These are phyloP conservation scores for Dorcus parallelipipedus DNA, from an alignment of 2,888 invertebrate genomes.

Conservation along the genomic window DNA sequence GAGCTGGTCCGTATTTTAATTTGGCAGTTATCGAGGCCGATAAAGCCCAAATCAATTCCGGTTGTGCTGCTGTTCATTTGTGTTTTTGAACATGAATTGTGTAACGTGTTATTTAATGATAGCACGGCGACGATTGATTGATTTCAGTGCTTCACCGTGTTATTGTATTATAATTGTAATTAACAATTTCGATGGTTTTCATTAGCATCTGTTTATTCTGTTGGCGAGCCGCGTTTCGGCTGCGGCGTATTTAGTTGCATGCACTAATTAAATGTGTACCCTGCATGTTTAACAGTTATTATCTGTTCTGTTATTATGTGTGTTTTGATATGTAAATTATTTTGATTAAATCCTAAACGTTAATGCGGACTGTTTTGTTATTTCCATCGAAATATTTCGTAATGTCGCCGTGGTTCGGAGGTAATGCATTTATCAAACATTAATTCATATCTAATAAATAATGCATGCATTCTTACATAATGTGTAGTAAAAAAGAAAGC, in stretches of 20 bases:
- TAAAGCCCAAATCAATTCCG: constrained; percentile 23
- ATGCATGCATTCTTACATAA: too few relatives aligned
- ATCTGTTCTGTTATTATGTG: constrained; percentile 4
- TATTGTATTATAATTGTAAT: constrained; percentile 26
- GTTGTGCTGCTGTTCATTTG: constrained; percentile 25
- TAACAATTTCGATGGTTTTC: constrained; percentile 27
- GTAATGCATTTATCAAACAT: too few relatives aligned
- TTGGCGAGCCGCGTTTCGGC: constrained; percentile 23
- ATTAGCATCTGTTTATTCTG: constrained; percentile 32
- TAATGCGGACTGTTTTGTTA: constrained; percentile 4
- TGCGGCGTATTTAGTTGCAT: constrained; percentile 19
- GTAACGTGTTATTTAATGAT: constrained; percentile 27
- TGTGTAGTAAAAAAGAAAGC: too few relatives aligned
- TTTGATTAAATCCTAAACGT: constrained; percentile 7
- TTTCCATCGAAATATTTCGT: too few relatives aligned
- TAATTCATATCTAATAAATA: too few relatives aligned
- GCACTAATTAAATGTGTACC: constrained; percentile 24
- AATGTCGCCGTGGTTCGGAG: too few relatives aligned
- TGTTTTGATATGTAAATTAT: constrained; percentile 20
- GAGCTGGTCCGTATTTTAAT: not conserved
- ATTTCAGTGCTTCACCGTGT: constrained; percentile 22
- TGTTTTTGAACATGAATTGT: constrained; percentile 24
- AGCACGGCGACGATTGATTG: constrained; percentile 24
- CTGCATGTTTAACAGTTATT: constrained; percentile 12
- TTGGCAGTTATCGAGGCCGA: constrained; percentile 12